Conservation (phyloP, 35 echinoderm and acorn worm species). For the Apostichopus japonicus region DNA sequence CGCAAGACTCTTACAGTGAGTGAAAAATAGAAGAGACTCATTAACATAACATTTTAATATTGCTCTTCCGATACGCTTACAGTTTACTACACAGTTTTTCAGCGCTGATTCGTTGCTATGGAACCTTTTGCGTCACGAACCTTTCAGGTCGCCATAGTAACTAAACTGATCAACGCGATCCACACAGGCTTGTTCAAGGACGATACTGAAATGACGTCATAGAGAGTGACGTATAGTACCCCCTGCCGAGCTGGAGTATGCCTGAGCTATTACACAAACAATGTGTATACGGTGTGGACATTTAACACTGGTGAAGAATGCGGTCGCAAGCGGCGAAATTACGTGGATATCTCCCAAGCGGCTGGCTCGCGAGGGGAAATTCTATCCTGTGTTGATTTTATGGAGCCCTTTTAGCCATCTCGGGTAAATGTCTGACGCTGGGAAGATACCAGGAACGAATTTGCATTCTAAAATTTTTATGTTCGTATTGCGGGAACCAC, state of each 20-base stretch:
- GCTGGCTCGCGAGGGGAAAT: conserved; percentile 56
- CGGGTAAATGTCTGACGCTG: conserved; percentile 37
- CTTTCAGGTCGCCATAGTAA: conserved; percentile 23
- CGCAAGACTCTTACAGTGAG: background rate
- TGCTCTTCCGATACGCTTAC: conserved; percentile 35
- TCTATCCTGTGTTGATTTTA: conserved; percentile 35
- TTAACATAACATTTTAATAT: conserved; percentile 56
- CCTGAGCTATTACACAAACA: conserved; percentile 51
- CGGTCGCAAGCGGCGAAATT: conserved; percentile 50
- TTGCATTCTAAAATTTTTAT: conserved; percentile 34
- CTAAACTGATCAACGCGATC: conserved; percentile 57
- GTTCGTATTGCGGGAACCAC: conserved; percentile 20
- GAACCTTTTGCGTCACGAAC: conserved; percentile 59
- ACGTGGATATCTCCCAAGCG: conserved; percentile 58
- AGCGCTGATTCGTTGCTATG: conserved; percentile 54
- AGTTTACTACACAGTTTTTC: conserved; percentile 32
- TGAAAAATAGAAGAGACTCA: conserved; percentile 39
- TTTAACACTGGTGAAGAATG: conserved; percentile 54
- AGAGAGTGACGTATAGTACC: conserved; percentile 44
- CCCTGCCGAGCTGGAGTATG: conserved; percentile 39
- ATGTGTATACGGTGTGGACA: conserved; percentile 48
- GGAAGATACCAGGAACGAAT: conserved; percentile 30
- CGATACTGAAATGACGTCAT: conserved; percentile 57
- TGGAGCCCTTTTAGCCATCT: conserved; percentile 36
- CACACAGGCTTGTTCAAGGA: conserved; percentile 51